A percentile compares a stretch with the other conserved stretches of the same genome.
Conservation (phyloP, 2,113 vertebrate genomes). For the Ia io region DNA sequence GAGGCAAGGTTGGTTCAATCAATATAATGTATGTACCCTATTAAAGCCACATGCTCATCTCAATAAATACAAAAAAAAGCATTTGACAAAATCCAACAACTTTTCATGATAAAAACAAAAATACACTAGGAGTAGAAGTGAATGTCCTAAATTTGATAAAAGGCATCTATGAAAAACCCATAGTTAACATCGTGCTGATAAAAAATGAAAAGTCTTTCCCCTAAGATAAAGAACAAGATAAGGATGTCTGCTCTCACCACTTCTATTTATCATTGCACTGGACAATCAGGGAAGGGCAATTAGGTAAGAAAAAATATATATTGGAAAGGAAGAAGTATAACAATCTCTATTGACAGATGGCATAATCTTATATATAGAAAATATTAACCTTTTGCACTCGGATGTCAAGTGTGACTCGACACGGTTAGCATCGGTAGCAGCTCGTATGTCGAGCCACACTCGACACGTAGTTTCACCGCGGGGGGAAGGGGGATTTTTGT, state of each 20-base stretch:
- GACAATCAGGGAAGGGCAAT: neutral
- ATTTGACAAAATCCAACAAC: neutral
- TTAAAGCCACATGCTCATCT: neutral
- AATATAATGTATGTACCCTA: neutral
- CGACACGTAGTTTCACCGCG: too few relatives aligned
- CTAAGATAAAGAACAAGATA: neutral
- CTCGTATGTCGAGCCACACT: too few relatives aligned
- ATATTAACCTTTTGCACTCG: too few relatives aligned
- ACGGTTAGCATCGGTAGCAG: too few relatives aligned
- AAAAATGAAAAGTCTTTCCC: neutral
- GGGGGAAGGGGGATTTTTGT: too few relatives aligned
- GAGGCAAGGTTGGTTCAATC: neutral
- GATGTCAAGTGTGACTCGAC: too few relatives aligned
- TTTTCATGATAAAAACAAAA: neutral
- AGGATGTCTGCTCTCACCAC: neutral
- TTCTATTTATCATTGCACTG: neutral
- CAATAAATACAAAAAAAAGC: neutral
- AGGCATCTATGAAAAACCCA: neutral
- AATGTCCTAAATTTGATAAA: neutral
- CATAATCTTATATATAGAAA: neutral
- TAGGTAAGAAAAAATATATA: neutral
- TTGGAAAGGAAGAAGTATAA: neutral
- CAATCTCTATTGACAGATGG: neutral
- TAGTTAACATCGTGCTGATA: neutral
- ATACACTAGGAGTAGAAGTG: neutral